These are phyloP conservation scores for Pseudococcus viburni DNA, from an alignment of 2,888 invertebrate genomes.

Conservation along the genomic window DNA sequence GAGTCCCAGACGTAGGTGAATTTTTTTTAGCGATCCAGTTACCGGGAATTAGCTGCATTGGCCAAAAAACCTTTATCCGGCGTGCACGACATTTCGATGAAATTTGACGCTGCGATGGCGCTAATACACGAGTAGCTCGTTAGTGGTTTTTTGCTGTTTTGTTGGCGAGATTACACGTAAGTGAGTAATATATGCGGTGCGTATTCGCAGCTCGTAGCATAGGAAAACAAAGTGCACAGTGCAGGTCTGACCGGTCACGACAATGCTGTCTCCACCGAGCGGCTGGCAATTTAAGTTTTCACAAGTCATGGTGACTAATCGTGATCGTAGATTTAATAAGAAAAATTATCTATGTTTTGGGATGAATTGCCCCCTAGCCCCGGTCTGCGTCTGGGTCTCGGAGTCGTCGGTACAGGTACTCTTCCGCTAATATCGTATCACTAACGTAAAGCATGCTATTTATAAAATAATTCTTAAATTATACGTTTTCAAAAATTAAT, in stretches of 20 bases:
- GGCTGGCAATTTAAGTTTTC: constrained; percentile 56
- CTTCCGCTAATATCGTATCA: constrained; percentile 42
- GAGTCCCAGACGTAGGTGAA: background rate
- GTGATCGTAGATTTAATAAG: constrained; percentile 57
- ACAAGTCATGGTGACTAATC: constrained; percentile 58
- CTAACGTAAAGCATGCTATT: constrained; percentile 52
- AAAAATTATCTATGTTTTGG: constrained; percentile 54
- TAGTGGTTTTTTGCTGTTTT: background rate
- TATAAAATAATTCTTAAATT: constrained; percentile 58
- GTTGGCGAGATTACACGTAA: background rate
- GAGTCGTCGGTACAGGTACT: background rate
- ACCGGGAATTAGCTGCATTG: background rate
- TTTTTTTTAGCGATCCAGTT: background rate
- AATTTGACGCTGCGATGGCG: constrained; percentile 12
- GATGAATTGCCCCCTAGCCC: constrained; percentile 15
- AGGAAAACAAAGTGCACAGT: constrained; percentile 36
- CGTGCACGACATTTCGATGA: background rate
- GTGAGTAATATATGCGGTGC: constrained; percentile 36
- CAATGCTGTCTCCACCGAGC: constrained; percentile 48
- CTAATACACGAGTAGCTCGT: constrained; percentile 42
- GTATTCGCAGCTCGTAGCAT: background rate
- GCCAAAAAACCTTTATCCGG: background rate
- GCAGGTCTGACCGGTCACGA: constrained; percentile 41
- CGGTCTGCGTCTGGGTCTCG: background rate
- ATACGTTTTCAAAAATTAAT: constrained; percentile 59